These are phyloP conservation scores for Hydra vulgaris DNA, from an alignment of 30 jellyfish, hydroid and myxozoan genomes.

Conservation along the genomic window DNA sequence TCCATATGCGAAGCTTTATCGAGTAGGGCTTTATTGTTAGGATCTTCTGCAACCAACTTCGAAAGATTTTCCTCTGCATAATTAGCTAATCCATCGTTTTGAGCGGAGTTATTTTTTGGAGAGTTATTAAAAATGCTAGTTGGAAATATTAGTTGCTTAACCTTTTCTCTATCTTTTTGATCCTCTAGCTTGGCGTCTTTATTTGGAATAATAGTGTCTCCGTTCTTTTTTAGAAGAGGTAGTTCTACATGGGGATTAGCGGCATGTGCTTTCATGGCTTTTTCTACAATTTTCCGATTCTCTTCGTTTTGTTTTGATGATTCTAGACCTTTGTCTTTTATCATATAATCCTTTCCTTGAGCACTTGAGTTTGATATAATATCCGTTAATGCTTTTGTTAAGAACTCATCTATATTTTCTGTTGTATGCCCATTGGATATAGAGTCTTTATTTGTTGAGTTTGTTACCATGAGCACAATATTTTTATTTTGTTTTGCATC, in stretches of 20 bases:
- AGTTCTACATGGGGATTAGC: constrained; percentile 38
- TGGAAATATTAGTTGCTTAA: neutral
- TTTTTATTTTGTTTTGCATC: neutral
- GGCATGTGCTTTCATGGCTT: constrained; percentile 82
- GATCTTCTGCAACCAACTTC: constrained; percentile 24
- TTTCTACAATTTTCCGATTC: constrained; percentile 58
- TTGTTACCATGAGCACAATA: neutral
- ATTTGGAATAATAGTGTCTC: constrained; percentile 18
- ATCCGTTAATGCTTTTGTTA: constrained; percentile 84
- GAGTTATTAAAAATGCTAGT: constrained; percentile 7
- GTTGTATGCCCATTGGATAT: neutral
- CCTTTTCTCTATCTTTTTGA: neutral
- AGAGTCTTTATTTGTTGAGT: neutral
- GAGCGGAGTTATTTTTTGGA: neutral
- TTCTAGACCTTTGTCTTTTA: neutral
- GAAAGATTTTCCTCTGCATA: neutral
- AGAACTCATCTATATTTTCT: constrained; percentile 69
- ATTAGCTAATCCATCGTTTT: neutral
- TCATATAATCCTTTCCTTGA: constrained; percentile 20
- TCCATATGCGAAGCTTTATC: constrained; percentile 79
- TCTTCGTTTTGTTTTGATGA: constrained; percentile 4
- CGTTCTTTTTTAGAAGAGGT: constrained; percentile 11
- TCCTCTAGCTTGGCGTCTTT: constrained; percentile 5
- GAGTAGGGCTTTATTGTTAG: constrained; percentile 54
- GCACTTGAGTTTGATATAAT: constrained; percentile 39